Evolutionary conservation across 2,113 vertebrate genomes (phyloP), one percentile per base, ranked within the genome.

Genomic region (Cettia cetti): DNA sequence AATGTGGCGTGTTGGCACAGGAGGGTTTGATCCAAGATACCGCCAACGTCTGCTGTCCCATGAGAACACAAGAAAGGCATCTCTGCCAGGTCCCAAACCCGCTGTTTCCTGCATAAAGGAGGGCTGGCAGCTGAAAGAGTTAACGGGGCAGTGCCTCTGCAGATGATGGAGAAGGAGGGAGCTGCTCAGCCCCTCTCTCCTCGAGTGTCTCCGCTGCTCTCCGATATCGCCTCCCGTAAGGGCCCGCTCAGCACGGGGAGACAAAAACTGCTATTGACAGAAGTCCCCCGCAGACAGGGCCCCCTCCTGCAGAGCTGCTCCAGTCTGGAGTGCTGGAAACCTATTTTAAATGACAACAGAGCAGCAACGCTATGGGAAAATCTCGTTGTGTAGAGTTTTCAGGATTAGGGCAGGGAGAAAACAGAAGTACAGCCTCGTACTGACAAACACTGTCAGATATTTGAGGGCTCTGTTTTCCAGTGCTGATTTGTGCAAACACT

Each of bases 301-400:
- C 87, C 91, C 95, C 84, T 94, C 87, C 93, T 93, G 91, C 87
- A 85, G 54, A 65, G 91, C 94, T 94, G 94, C 94, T 56, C 49
- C 12, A 39, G 1, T 39, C 94, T 57, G 70, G 40, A 42, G 5
- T 39, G 84, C 30, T 95, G 82, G 39, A 81, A 90, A 86, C 53
- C 88, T 74, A 40, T 59, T 88, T 79, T 42, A 86, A 83, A 86
- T 78, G 68, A 66, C 82, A 93, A 40, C 53, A 59, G 39, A 56
- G 47, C 76, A 33, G 31, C 10, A 24, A 23, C 27, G 85, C 27
- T 40, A 18, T 4, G 68, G 93, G n/a, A 80, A 66, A 63, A 40
- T 50, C 35, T 66, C 5, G 9, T 42, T 70, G 85, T 23, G 13
- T 27, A 2, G 13, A 14, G 79, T 63, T 90, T 49, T 40, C 47